Conservation (phyloP, 2,797 vertebrate genomes). For the Neosilurus hyrtlii region DNA sequence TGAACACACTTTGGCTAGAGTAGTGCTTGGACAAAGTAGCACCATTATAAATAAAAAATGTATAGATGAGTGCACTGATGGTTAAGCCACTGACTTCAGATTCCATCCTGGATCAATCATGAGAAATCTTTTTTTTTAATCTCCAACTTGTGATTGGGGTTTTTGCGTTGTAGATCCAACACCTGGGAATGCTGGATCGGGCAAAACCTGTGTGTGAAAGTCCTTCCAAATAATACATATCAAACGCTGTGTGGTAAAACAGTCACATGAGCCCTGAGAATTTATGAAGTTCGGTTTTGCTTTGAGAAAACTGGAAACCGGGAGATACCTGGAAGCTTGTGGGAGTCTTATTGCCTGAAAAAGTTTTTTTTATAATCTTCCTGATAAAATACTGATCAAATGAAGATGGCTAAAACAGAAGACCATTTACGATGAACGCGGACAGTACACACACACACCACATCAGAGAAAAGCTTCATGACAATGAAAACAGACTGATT, state of each 20-base stretch:
- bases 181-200: neutral
- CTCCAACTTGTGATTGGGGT: neutral
- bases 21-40: slow-evolving; percentile 34
- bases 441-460: neutral
- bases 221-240: slow-evolving; percentile 1
- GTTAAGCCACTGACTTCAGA: neutral
- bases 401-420: neutral
- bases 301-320: neutral
- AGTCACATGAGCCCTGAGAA: slow-evolving; percentile 51
- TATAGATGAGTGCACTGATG: neutral
- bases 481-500: slow-evolving; percentile 9
- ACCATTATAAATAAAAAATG: slow-evolving; percentile 28
- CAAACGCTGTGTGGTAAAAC: slow-evolving; percentile 20
- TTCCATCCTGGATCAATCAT: neutral
- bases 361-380: slow-evolving; percentile 3
- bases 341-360: slow-evolving; percentile 44
- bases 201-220: neutral
- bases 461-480: neutral
- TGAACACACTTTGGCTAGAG: slow-evolving; percentile 25
- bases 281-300: slow-evolving; percentile 5
- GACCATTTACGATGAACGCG: neutral
- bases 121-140: neutral
- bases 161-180: neutral
- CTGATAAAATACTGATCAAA: slow-evolving; percentile 12
- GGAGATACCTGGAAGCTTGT: slow-evolving; percentile 34